Conservation (phyloP, 30 jellyfish, hydroid and myxozoan genomes). For the Rhopilema esculentum region DNA sequence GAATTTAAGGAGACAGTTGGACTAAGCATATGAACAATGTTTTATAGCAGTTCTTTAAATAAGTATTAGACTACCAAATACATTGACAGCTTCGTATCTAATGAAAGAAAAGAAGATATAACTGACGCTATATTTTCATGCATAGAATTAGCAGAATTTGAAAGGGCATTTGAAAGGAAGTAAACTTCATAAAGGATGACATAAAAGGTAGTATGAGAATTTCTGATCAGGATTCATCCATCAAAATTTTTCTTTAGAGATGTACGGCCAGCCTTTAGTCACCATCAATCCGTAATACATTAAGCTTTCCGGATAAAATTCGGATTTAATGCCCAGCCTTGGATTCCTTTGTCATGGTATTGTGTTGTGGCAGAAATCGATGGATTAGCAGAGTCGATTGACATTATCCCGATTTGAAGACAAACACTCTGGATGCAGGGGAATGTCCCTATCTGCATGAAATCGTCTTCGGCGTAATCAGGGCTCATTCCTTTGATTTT, state of each 20-base stretch:
- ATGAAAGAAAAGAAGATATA: not conserved
- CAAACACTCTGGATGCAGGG: constrained; percentile 22
- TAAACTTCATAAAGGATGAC: not conserved
- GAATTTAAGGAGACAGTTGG: not conserved
- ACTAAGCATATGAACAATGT: not conserved
- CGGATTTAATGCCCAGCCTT: constrained; percentile 68
- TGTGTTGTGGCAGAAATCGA: constrained; percentile 30
- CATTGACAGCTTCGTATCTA: not conserved
- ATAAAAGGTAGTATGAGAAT: not conserved
- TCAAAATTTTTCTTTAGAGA: constrained; percentile 1
- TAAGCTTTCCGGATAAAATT: constrained; percentile 63
- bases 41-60: not conserved
- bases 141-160: not conserved
- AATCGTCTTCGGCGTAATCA: not conserved
- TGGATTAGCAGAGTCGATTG: constrained; percentile 12
- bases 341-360: constrained; percentile 40
- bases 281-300: constrained; percentile 38
- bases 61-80: not conserved
- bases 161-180: not conserved
- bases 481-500: not conserved
- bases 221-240: constrained; percentile 13
- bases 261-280: constrained; percentile 34
- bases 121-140: not conserved
- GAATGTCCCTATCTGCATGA: constrained; percentile 2
- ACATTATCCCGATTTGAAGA: constrained; percentile 34